phyloP scores from a whole-genome alignment of 2,888 invertebrate species.

The Tricholauxania praeusta region DNA sequence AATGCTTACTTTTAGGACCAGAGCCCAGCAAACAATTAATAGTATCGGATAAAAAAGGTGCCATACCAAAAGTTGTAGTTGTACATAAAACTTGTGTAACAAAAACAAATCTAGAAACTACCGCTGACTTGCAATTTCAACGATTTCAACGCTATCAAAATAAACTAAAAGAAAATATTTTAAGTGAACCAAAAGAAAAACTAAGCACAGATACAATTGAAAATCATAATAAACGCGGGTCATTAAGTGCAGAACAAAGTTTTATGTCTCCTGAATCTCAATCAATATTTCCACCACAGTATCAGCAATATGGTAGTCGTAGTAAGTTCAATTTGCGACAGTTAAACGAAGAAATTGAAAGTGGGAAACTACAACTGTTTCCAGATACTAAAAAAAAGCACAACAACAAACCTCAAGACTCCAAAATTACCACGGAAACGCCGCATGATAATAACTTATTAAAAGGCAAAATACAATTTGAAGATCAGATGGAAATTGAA shows the following conservation, averaged over 20 bases:
- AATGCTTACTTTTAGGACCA: no score
- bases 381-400: constrained; percentile 47
- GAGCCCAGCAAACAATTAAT: no score
- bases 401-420: neutral
- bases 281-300: constrained; percentile 44
- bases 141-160: constrained; percentile 23
- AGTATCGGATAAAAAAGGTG: constrained; percentile 4
- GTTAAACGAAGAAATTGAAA: constrained; percentile 56
- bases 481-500: neutral
- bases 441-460: neutral
- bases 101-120: constrained; percentile 20
- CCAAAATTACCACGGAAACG: neutral
- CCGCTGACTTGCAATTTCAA: constrained; percentile 19
- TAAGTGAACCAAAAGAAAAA: neutral
- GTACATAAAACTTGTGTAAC: constrained; percentile 39
- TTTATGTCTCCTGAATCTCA: constrained; percentile 33
- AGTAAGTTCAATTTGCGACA: constrained; percentile 53
- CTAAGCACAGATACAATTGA: no score
- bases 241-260: constrained; percentile 32
- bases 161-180: constrained; percentile 24
- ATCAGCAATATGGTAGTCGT: constrained; percentile 48
- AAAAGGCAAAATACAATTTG: neutral
- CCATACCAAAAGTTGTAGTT: constrained; percentile 33
- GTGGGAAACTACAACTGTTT: constrained; percentile 55
- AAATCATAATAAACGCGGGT: neutral